Percentiles rank a stretch among this genome's conserved stretches.
Conservation (phyloP, 2,888 invertebrate species). For the Teinopalpus imperialis region DNA sequence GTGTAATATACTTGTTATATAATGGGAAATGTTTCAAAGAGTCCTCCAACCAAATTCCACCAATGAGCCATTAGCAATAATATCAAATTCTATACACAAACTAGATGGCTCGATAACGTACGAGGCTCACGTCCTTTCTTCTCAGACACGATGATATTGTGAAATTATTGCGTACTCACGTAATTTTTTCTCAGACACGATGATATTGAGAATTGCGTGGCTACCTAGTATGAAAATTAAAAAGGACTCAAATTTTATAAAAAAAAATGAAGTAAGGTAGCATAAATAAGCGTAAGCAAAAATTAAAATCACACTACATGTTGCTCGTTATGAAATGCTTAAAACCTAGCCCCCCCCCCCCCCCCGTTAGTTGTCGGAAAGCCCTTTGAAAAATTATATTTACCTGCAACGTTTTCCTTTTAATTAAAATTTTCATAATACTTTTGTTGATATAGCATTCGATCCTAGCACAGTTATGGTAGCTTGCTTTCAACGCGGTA, state of each 20-base stretch:
- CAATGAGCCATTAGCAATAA: too few species aligned
- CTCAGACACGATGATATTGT: too few species aligned
- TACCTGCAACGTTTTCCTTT: constrained; percentile 18
- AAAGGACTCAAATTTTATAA: constrained; percentile 6
- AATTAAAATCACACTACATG: constrained; percentile 14
- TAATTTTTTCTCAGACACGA: too few species aligned
- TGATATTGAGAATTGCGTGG: not conserved
- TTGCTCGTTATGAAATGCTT: constrained; percentile 12
- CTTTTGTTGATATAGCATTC: not conserved
- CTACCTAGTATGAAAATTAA: not conserved
- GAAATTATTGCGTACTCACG: too few species aligned
- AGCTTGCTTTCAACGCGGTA: not conserved
- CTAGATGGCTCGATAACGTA: too few species aligned
- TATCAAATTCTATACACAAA: too few species aligned
- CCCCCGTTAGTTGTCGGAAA: constrained; percentile 16
- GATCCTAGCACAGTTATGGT: not conserved
- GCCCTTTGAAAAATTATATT: constrained; percentile 20
- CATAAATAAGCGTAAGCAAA: too few species aligned
- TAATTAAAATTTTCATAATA: constrained; percentile 17
- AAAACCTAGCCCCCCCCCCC: constrained; percentile 7
- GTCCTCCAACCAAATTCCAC: too few species aligned
- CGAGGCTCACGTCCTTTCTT: too few species aligned
- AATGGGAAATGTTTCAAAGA: too few species aligned
- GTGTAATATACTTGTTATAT: too few species aligned
- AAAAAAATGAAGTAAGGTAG: constrained; percentile 11